A percentile compares a stretch with the other conserved stretches of the same genome.
Conservation (phyloP, 2,888 invertebrate genomes). For the Pammene fasciana region DNA sequence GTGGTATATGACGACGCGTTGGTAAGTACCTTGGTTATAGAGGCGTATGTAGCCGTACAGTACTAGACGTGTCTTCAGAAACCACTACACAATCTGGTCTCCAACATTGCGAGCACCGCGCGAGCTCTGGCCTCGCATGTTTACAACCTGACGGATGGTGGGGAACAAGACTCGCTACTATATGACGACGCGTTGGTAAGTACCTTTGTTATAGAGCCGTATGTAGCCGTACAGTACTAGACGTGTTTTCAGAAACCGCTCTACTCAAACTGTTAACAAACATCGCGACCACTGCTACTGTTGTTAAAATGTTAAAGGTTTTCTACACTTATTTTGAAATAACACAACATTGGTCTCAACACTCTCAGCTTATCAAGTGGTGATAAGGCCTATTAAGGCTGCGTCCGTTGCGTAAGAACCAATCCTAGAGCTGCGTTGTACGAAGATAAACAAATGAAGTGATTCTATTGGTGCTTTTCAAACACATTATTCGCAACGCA, state of each 20-base stretch:
- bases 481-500: too few species aligned
- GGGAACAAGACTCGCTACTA: conserved; percentile 76
- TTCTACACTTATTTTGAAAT: too few species aligned
- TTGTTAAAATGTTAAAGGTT: too few species aligned
- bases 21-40: conserved; percentile 84
- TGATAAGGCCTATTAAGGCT: too few species aligned
- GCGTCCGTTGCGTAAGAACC: too few species aligned
- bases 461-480: too few species aligned
- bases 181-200: conserved; percentile 90
- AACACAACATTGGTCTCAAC: too few species aligned
- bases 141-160: conserved; percentile 86
- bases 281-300: conserved; percentile 87
- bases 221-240: conserved; percentile 60
- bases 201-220: conserved; percentile 69
- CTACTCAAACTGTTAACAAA: conserved; percentile 85
- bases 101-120: conserved; percentile 89
- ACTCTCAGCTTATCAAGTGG: too few species aligned
- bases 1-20: conserved; percentile 89
- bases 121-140: conserved; percentile 93
- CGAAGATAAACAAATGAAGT: too few species aligned
- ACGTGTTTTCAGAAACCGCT: conserved; percentile 83
- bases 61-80: conserved; percentile 85
- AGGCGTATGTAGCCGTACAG: conserved; percentile 86
- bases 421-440: too few species aligned
- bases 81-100: conserved; percentile 83